Base-by-base conservation (phyloP, 2,888 invertebrate species). In the Mythimna lalbum region DNA sequence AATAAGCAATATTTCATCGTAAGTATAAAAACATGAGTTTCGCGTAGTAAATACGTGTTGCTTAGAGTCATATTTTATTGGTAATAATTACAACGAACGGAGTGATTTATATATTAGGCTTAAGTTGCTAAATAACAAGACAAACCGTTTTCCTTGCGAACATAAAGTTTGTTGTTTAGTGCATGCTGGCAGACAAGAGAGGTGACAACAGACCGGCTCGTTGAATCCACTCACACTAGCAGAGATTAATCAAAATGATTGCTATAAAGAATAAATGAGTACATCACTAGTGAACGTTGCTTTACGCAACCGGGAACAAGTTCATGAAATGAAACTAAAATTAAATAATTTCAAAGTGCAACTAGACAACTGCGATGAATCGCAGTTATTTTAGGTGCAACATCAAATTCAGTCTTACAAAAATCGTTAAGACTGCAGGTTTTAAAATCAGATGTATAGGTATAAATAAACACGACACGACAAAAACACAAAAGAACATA, bases 191-290 rank as follows among this genome's bases (percentile, higher is more conserved):
- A 70, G 82, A 84, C 88, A 81, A 85, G 77, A 73, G 86, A 88
- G 88, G 89, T 89, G 91, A 91, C 92, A 91, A 91, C 90, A 88
- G 89, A 87, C 90, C 88, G 79, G 80, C 79, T 88, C 89, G 82
- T 92, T 43, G 90, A 92, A 90, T 75, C 73, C 72, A 63, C 80
- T 74, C 31, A 57, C 77, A 76, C 76, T 7, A 7, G 19, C 80
- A 89, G 88, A 80, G 80, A 80, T 88, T 87, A 88, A 88, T 86
- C 83, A 85, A 80, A 55, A 69, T 56, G 33, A 71, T 74, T 74
- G 82, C 76, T 77, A 76, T 63, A 47, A 31, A 6, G 4, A 23
- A 52, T 33, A 72, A 52, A 76, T 62, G 63, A 63, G 21, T 21
- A 36, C 27, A 39, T 55, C 64, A 50, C 12, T 52, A 21, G 27